Evolutionary conservation across 1,140 invertebrate species (phyloP).

Genomic region (Drosophila tani): DNA sequence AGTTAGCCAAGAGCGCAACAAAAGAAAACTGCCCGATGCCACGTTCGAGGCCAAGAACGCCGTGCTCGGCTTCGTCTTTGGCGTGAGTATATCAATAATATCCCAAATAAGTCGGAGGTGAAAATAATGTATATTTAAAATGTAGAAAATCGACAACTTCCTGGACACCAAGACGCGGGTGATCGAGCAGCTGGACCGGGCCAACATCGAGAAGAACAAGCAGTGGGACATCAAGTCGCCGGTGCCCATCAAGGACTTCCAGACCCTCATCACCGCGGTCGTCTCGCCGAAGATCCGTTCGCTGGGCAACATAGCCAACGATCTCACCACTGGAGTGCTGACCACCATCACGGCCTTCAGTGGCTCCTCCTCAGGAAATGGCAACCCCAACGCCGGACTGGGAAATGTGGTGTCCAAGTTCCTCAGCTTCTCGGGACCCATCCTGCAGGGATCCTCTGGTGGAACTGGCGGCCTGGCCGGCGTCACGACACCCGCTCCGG

Average conservation of each 20-base stretch:
- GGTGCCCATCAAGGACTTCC: conserved; percentile 84
- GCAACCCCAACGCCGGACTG: conserved; percentile 78
- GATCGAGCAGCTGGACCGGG: conserved; percentile 88
- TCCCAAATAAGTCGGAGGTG: not conserved
- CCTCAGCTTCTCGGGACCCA: conserved; percentile 82
- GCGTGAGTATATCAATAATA: conserved; percentile 87
- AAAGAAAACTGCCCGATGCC: conserved; percentile 89
- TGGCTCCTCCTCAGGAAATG: conserved; percentile 79
- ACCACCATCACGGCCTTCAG: conserved; percentile 84
- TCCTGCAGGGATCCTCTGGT: conserved; percentile 79
- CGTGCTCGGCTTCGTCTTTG: conserved; percentile 91
- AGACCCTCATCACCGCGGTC: conserved; percentile 85
- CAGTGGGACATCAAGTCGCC: conserved; percentile 90
- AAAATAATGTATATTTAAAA: conserved; percentile 5
- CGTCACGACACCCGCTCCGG: conserved; percentile 66
- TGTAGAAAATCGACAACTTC: conserved; percentile 91
- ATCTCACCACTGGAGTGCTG: conserved; percentile 86
- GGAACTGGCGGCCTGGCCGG: conserved; percentile 65
- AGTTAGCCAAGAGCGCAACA: conserved; percentile 87
- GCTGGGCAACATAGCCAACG: conserved; percentile 86
- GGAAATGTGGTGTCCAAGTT: conserved; percentile 83
- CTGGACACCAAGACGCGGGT: conserved; percentile 91
- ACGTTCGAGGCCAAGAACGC: conserved; percentile 91
- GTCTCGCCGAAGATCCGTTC: conserved; percentile 88
- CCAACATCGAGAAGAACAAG: conserved; percentile 90